A percentile compares a stretch with the other conserved stretches of the same genome.
phyloP scores from a whole-genome alignment of 2,797 vertebrate species.

The Borostomias antarcticus region DNA sequence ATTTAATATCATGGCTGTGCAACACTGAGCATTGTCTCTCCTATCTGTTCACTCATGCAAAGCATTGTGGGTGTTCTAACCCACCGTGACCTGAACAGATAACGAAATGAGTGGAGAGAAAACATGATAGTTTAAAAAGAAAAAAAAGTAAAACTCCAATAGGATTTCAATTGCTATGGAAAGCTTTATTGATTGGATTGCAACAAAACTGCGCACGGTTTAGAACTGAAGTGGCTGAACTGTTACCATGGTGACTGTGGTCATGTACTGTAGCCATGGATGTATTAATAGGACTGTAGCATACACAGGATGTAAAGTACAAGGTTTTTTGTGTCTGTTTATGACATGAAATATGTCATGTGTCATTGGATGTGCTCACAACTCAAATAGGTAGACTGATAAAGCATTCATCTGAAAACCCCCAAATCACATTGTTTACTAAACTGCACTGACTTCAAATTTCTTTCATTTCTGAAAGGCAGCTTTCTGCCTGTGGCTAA shows the following conservation, averaged over 20 bases:
- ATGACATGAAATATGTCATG: not conserved
- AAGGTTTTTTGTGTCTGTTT: no score
- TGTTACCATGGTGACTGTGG: not conserved
- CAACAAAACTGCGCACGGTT: no score
- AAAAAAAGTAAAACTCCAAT: not conserved
- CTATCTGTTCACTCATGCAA: slow-evolving; percentile 57
- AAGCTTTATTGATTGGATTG: not conserved
- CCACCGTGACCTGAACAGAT: slow-evolving; percentile 43
- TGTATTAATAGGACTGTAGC: not conserved
- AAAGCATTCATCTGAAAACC: not conserved
- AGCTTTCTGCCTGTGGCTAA: slow-evolving; percentile 9
- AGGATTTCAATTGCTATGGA: not conserved
- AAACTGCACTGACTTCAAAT: not conserved
- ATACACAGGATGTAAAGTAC: not conserved
- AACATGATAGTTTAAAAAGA: slow-evolving; percentile 11
- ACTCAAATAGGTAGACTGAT: not conserved
- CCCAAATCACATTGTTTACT: not conserved
- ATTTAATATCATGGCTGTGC: slow-evolving; percentile 66
- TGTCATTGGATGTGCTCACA: not conserved
- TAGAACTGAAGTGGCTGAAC: not conserved
- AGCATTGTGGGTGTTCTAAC: slow-evolving; percentile 45
- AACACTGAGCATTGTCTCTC: slow-evolving; percentile 55
- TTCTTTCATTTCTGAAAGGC: slow-evolving; percentile 17
- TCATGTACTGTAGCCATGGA: not conserved
- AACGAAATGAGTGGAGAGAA: slow-evolving; percentile 29